Evolutionary conservation across 1,140 invertebrate species (phyloP), one percentile per base, ranked within the genome.

Genomic region (Pararge aegeria): DNA sequence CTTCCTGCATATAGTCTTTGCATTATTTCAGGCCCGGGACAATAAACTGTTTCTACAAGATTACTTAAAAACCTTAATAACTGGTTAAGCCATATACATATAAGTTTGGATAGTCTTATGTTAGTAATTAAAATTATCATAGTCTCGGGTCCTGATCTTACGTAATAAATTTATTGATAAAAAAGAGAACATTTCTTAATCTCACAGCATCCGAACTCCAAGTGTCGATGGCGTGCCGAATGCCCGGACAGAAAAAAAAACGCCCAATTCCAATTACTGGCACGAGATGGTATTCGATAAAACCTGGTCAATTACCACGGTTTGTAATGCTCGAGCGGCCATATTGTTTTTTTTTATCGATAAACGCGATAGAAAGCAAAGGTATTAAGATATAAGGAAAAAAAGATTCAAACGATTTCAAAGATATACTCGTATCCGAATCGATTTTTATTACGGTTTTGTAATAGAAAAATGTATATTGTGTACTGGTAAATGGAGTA

Each of bases 281-380:
- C 60, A 61, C 61, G 64, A 64, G 62, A 67, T 61, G 55, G 55
- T 55, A 58, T 61, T 62, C 60, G 61, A 69, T 69, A 69, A 60
- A 66, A 63, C 55, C 50, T 51, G 60, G 52, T 53, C 66, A 58
- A 69, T 73, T 66, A 69, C 68, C 55, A 66, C 58, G 55, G 58
- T 64, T 55, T 30, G 64, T 66, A 64, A 71, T 71, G 64, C 61
- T 64, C 54, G 55, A 54, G 58, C 57, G 53, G 50, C 58, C 48
- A 60, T 64, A 65, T 68, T 68, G 56, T 65, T 70, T 50, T 58
- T 67, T 71, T 46, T 46, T 52, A 66, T 62, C 58, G 29, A 51
- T 46, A 46, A 46, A 46, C 18, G 19, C 42, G 51, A 57, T 57
- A 57, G 46, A 57, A 51, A 40, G 48, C 21, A 38, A 38, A 50